These are phyloP conservation scores for Axis porcinus DNA, from an alignment of 2,113 vertebrate genomes.

Conservation along the genomic window DNA sequence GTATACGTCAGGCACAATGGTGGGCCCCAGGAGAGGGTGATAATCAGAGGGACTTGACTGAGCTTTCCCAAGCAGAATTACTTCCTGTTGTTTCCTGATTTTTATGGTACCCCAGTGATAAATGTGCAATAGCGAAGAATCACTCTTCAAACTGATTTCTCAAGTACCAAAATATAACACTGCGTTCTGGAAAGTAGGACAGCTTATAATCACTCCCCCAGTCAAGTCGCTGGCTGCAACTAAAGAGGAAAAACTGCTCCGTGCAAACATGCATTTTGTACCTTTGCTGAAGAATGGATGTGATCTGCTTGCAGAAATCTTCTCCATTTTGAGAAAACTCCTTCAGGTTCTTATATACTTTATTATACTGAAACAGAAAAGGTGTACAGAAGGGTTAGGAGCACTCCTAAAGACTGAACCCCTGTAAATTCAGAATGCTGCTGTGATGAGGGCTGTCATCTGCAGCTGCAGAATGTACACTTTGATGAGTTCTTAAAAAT, in stretches of 20 bases:
- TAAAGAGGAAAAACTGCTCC: background rate
- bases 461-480: background rate
- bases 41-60: background rate
- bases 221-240: background rate
- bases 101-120: slow-evolving; percentile 2
- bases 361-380: slow-evolving; percentile 84
- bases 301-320: slow-evolving; percentile 89
- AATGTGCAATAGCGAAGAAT: slow-evolving; percentile 3
- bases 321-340: slow-evolving; percentile 89
- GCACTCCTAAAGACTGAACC: background rate
- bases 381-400: background rate
- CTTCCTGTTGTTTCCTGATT: background rate
- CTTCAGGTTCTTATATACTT: slow-evolving; percentile 89
- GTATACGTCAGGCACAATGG: background rate
- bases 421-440: background rate
- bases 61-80: background rate
- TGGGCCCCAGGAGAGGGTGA: background rate
- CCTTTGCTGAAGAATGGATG: slow-evolving; percentile 90
- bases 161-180: background rate
- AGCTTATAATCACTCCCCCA: background rate
- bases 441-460: background rate
- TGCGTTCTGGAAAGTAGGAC: background rate
- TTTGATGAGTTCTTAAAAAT: slow-evolving; percentile 24
- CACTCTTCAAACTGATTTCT: slow-evolving; percentile 19
- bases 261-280: slow-evolving; percentile 56